These are phyloP conservation scores for Drosophila repleta DNA, from an alignment of 1,140 invertebrate genomes.

Conservation along the genomic window DNA sequence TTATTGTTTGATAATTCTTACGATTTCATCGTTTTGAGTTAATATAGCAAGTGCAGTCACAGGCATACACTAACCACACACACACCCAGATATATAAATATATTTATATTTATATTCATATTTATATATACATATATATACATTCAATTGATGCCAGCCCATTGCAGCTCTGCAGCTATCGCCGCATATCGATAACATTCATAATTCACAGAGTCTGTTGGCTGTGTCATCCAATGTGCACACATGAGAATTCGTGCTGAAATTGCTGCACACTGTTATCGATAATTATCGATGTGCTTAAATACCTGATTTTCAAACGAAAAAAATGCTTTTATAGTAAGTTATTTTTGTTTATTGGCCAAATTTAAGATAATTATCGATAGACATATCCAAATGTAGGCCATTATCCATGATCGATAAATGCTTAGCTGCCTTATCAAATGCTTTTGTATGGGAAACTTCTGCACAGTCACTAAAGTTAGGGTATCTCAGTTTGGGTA, in stretches of 20 bases:
- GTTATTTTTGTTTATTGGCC: neutral
- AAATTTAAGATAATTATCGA: neutral
- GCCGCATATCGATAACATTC: neutral
- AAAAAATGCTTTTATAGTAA: neutral
- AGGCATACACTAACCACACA: neutral
- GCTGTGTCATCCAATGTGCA: neutral
- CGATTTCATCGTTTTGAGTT: neutral
- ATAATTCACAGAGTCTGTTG: no score
- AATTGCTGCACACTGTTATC: neutral
- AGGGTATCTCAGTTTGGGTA: slow-evolving; percentile 1
- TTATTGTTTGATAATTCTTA: no score
- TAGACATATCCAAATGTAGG: neutral
- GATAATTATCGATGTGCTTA: neutral
- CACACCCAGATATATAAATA: no score
- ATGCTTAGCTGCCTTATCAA: no score
- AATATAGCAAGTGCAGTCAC: neutral
- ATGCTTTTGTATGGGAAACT: no score
- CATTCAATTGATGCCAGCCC: neutral
- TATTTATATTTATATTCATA: no score
- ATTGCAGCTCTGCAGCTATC: neutral
- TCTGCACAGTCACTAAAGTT: neutral
- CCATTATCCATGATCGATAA: neutral
- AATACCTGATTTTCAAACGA: neutral
- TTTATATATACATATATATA: no score
- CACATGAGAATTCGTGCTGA: neutral